Percentiles rank a stretch among this genome's conserved stretches.
Conservation (phyloP, 1,140 invertebrate genomes). For the Pseudobourletiella spinata region DNA sequence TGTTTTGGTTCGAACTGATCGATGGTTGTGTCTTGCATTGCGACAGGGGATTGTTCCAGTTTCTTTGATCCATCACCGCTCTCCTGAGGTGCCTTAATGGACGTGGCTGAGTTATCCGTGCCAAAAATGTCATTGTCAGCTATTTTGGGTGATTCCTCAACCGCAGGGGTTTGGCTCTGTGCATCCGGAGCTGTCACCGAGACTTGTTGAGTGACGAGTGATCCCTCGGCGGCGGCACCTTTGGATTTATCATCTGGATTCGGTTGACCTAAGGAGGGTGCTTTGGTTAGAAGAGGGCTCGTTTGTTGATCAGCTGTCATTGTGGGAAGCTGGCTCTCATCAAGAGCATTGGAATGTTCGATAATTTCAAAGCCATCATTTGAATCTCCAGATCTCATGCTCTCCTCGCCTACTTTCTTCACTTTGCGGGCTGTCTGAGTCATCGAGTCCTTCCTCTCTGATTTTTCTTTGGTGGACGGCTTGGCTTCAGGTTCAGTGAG, state of each 20-base stretch:
- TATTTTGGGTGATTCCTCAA: not conserved
- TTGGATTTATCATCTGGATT: not conserved
- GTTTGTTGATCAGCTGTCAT: not conserved
- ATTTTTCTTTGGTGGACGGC: not conserved
- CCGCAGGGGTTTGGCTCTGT: not conserved
- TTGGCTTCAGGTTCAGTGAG: not conserved
- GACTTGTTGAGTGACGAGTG: too few species aligned
- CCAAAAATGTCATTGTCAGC: not conserved
- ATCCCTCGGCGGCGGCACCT: not conserved
- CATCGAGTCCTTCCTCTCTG: constrained; percentile 3
- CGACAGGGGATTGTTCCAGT: too few species aligned
- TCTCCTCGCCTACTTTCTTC: too few species aligned
- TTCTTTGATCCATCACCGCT: too few species aligned
- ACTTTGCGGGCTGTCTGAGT: not conserved
- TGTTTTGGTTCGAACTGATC: too few species aligned
- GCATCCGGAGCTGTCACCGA: not conserved
- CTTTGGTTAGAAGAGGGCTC: not conserved
- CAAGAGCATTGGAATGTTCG: not conserved
- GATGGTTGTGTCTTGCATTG: too few species aligned
- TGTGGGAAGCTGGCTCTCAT: not conserved
- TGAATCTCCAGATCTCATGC: not conserved
- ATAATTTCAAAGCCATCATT: constrained; percentile 3
- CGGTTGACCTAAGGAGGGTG: too few species aligned
- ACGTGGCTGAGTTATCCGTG: too few species aligned
- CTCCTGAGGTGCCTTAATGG: too few species aligned